Conservation (phyloP, 2,888 invertebrate genomes). For the Drosophila recens region DNA sequence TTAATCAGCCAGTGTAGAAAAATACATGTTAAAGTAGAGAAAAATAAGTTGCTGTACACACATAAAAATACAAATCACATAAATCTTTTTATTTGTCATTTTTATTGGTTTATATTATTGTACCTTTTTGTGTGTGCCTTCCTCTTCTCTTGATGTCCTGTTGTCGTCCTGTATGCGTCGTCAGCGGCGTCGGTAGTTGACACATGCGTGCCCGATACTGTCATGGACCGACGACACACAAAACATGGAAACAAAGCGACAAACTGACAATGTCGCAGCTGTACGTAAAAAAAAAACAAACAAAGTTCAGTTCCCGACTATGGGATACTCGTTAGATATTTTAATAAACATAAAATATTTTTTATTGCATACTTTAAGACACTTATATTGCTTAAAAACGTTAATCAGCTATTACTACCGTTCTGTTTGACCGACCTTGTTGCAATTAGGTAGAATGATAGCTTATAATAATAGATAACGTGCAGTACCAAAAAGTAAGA, state of each 20-base stretch:
- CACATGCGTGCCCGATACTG: constrained; percentile 77
- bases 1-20: constrained; percentile 31
- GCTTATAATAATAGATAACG: too few species aligned
- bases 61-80: constrained; percentile 62
- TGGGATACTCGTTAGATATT: too few species aligned
- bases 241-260: constrained; percentile 16
- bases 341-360: too few species aligned
- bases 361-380: too few species aligned
- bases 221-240: constrained; percentile 39
- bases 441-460: too few species aligned
- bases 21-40: constrained; percentile 41
- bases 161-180: constrained; percentile 9
- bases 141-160: constrained; percentile 4
- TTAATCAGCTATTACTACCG: too few species aligned
- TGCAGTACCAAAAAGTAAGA: too few species aligned
- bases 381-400: too few species aligned
- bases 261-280: constrained; percentile 43
- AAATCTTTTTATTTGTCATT: constrained; percentile 82
- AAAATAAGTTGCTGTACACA: constrained; percentile 51
- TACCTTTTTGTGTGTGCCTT: constrained; percentile 62
- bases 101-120: constrained; percentile 81
- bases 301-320: too few species aligned
- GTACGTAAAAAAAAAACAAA: constrained; percentile 24
- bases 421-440: too few species aligned
- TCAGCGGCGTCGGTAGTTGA: constrained; percentile 63